phyloP scores from a whole-genome alignment of 2,888 invertebrate genomes.

The Cataglyphis cursor region DNA sequence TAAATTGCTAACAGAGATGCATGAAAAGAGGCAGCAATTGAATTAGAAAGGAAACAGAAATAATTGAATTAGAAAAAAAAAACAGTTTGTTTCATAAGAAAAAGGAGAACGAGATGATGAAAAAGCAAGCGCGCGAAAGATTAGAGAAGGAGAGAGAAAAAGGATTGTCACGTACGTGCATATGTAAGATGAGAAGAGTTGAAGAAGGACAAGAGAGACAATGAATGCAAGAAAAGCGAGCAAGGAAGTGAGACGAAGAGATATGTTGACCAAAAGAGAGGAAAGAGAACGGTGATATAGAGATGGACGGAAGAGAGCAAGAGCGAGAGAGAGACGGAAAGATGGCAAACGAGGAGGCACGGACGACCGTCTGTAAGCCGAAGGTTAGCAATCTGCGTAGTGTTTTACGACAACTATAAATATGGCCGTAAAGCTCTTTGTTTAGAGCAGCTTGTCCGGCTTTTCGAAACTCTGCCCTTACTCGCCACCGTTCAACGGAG shows the following conservation, averaged over 20 bases:
- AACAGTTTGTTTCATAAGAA: neutral
- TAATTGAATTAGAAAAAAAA: constrained; percentile 22
- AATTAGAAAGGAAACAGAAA: neutral
- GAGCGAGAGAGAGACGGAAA: constrained; percentile 48
- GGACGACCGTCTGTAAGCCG: constrained; percentile 71
- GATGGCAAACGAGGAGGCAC: constrained; percentile 58
- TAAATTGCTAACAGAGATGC: constrained; percentile 28
- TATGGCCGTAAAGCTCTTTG: constrained; percentile 85
- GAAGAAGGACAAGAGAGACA: constrained; percentile 46
- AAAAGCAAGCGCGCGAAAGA: neutral
- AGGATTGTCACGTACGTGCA: constrained; percentile 52
- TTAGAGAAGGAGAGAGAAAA: constrained; percentile 35
- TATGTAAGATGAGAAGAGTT: constrained; percentile 58
- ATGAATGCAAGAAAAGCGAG: constrained; percentile 54
- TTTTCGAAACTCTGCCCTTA: constrained; percentile 79
- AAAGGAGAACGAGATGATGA: constrained; percentile 5
- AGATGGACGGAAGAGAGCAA: constrained; percentile 40
- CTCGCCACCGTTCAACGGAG: constrained; percentile 51
- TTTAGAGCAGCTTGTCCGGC: constrained; percentile 84
- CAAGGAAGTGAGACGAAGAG: constrained; percentile 20
- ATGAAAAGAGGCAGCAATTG: constrained; percentile 4
- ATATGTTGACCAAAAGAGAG: constrained; percentile 47
- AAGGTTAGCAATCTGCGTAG: constrained; percentile 85
- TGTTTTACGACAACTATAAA: constrained; percentile 86
- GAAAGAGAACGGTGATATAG: constrained; percentile 53